These are phyloP conservation scores for Hyphantria cunea DNA, from an alignment of 1,140 invertebrate species.

Conservation along the genomic window DNA sequence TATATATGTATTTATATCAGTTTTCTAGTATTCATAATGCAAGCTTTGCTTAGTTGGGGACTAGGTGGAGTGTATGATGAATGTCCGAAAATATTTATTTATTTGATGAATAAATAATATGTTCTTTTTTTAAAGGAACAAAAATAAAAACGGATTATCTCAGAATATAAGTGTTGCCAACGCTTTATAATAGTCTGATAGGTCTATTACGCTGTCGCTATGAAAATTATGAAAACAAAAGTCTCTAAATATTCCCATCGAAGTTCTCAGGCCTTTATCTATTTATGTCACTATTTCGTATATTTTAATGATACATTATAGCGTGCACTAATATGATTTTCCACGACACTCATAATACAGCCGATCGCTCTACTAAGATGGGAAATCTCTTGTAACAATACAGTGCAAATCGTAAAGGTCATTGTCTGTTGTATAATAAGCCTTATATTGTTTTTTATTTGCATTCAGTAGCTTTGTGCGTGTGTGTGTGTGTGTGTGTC, in stretches of 20 bases:
- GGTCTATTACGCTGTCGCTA: constrained; percentile 4
- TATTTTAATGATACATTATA: constrained; percentile 25
- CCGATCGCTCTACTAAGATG: constrained; percentile 55
- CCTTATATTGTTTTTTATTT: constrained; percentile 7
- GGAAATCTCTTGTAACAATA: constrained; percentile 58
- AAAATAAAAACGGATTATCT: too few relatives aligned
- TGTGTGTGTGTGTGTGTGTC: too few relatives aligned
- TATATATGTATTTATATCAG: too few relatives aligned
- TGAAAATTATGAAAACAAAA: constrained; percentile 5
- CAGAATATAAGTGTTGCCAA: too few relatives aligned
- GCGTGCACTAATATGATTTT: constrained; percentile 9
- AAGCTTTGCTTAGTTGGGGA: too few relatives aligned
- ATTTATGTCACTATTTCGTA: constrained; percentile 10
- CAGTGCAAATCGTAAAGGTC: constrained; percentile 43
- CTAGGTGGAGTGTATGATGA: too few relatives aligned
- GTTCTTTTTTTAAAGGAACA: too few relatives aligned
- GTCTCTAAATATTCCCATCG: constrained; percentile 17
- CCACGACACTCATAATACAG: neutral
- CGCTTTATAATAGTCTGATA: neutral
- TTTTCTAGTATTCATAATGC: too few relatives aligned
- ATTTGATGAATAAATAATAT: too few relatives aligned
- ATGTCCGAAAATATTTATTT: too few relatives aligned
- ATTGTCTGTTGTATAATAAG: constrained; percentile 36
- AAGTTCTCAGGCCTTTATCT: constrained; percentile 10
- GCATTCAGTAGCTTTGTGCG: too few relatives aligned